Evolutionary conservation across 2,888 invertebrate species (phyloP).

Genomic region (Hymenopus coronatus): DNA sequence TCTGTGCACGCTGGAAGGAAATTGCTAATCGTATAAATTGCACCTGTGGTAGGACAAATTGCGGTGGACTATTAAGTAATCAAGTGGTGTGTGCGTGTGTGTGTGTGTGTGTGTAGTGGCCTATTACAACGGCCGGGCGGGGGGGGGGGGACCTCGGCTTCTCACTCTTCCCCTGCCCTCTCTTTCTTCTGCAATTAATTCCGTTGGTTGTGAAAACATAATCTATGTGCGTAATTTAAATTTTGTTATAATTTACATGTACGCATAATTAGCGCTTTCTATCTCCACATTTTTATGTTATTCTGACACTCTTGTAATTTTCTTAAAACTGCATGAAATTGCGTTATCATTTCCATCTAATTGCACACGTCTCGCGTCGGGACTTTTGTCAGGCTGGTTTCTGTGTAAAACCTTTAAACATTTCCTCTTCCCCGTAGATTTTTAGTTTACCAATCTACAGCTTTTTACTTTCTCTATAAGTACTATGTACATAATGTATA

Average conservation of each 20-base stretch:
- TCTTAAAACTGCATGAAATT: not conserved
- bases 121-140: constrained; percentile 21
- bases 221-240: constrained; percentile 26
- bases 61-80: constrained; percentile 30
- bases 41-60: constrained; percentile 30
- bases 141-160: not conserved
- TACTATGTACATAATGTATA: no score
- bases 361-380: not conserved
- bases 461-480: no score
- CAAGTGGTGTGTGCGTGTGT: not conserved
- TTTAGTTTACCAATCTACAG: not conserved
- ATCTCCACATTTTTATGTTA: not conserved
- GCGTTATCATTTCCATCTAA: not conserved
- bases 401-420: not conserved
- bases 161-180: not conserved
- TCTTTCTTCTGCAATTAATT: not conserved
- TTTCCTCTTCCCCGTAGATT: no score
- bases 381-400: not conserved
- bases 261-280: constrained; percentile 27
- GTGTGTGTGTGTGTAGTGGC: constrained; percentile 13
- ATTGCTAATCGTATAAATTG: constrained; percentile 28
- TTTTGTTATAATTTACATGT: constrained; percentile 30
- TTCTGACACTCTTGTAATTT: not conserved
- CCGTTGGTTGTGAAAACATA: not conserved
- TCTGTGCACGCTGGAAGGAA: constrained; percentile 25